Evolutionary conservation across 2,888 invertebrate genomes (phyloP).

Genomic region (Caenorhabditis zanzibari): DNA sequence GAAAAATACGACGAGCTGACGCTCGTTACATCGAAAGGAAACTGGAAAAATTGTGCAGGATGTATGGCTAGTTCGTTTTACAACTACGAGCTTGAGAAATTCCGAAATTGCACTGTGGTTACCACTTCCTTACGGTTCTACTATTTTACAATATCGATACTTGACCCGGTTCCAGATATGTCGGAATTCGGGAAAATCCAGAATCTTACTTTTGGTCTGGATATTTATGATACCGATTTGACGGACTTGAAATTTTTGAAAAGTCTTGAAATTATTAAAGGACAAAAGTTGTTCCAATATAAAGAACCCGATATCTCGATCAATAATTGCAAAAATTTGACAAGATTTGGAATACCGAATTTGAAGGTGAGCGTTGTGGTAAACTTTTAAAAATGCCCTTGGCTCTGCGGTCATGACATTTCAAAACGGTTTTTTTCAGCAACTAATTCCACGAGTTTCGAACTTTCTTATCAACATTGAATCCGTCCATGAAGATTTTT

Average conservation of each 20-base stretch:
- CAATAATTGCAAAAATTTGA: not conserved
- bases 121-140: not conserved
- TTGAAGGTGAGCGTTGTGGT: constrained; percentile 2
- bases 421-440: not conserved
- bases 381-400: not conserved
- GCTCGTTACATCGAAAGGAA: not conserved
- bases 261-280: constrained; percentile 11
- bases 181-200: constrained; percentile 7
- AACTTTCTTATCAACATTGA: not conserved
- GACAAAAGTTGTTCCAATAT: too few relatives aligned
- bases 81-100: not conserved
- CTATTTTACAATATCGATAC: not conserved
- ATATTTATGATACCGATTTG: not conserved
- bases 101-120: not conserved
- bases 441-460: not conserved
- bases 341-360: constrained; percentile 3
- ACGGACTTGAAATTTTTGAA: constrained; percentile 15
- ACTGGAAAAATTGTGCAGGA: constrained; percentile 27
- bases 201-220: constrained; percentile 14
- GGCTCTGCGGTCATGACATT: not conserved
- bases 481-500: constrained; percentile 20
- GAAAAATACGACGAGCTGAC: not conserved
- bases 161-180: constrained; percentile 4
- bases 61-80: not conserved
- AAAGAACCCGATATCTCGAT: constrained; percentile 6